Conservation (phyloP, 2,113 vertebrate genomes). For the Ciconia maguari region DNA sequence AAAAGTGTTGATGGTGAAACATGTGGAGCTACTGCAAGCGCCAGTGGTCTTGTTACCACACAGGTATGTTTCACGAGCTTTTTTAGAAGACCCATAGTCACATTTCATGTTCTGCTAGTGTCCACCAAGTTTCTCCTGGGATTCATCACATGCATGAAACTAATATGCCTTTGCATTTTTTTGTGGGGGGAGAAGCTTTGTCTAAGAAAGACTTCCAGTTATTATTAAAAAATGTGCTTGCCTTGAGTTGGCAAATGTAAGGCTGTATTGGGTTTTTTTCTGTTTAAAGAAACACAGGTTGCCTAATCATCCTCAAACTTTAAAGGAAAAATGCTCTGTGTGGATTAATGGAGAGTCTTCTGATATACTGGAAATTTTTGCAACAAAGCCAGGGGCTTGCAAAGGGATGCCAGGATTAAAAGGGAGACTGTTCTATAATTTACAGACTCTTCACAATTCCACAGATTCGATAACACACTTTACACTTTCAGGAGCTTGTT, state of each 20-base stretch:
- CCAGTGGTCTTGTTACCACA: neutral
- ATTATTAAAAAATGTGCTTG: neutral
- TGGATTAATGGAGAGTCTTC: neutral
- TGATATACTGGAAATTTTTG: neutral
- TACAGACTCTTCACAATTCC: neutral
- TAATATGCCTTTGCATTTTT: neutral
- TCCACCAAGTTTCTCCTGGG: neutral
- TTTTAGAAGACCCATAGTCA: neutral
- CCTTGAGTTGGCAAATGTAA: neutral
- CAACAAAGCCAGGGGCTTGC: neutral
- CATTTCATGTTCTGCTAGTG: neutral
- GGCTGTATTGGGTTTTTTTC: neutral
- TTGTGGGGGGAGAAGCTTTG: rapidly evolving
- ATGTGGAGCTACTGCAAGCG: neutral
- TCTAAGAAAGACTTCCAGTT: neutral
- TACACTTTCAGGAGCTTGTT: neutral
- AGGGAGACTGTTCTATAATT: neutral
- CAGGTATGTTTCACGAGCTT: neutral
- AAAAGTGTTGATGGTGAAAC: neutral
- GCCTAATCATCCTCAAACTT: neutral
- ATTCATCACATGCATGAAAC: neutral
- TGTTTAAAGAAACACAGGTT: neutral
- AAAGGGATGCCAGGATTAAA: neutral
- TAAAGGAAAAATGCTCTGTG: neutral
- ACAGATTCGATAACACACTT: neutral